Conservation (phyloP, 2,888 invertebrate genomes). For the Andrena trimmerana region DNA sequence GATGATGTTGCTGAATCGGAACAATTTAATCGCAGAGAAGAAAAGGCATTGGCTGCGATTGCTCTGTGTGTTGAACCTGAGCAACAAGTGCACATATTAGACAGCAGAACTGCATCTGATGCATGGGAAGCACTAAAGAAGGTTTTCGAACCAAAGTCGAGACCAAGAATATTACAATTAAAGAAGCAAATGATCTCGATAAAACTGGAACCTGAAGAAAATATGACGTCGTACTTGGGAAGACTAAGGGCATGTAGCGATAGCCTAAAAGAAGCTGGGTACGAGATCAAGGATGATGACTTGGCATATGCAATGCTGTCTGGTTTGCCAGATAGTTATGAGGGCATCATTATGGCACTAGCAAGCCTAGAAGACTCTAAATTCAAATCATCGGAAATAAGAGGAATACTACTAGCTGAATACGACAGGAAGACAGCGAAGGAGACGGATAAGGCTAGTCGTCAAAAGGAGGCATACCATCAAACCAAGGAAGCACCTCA, state of each 20-base stretch:
- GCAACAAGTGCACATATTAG: constrained; percentile 31
- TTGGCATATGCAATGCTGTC: constrained; percentile 43
- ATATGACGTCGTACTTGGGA: constrained; percentile 34
- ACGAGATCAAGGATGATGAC: constrained; percentile 35
- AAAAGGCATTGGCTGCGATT: constrained; percentile 36
- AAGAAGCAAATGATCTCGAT: constrained; percentile 41
- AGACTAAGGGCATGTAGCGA: constrained; percentile 43
- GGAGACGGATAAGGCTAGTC: not conserved
- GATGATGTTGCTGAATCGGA: not conserved
- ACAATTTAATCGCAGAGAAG: constrained; percentile 22
- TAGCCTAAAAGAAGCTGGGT: constrained; percentile 36
- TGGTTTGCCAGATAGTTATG: constrained; percentile 35
- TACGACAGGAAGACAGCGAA: too few relatives aligned
- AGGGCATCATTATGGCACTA: constrained; percentile 29
- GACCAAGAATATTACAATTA: constrained; percentile 42
- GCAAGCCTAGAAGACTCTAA: too few relatives aligned
- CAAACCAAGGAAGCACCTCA: not conserved
- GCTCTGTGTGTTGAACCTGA: constrained; percentile 31
- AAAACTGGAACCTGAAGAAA: constrained; percentile 29
- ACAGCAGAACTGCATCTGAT: constrained; percentile 12
- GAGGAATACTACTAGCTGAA: too few relatives aligned
- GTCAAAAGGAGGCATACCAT: not conserved
- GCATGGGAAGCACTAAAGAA: constrained; percentile 14
- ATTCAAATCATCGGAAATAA: too few relatives aligned
- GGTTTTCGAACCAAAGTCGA: constrained; percentile 36